Percentiles rank a stretch among this genome's conserved stretches.
Evolutionary conservation across 2,797 vertebrate species (phyloP).

Genomic region (Falco novaeseelandiae): DNA sequence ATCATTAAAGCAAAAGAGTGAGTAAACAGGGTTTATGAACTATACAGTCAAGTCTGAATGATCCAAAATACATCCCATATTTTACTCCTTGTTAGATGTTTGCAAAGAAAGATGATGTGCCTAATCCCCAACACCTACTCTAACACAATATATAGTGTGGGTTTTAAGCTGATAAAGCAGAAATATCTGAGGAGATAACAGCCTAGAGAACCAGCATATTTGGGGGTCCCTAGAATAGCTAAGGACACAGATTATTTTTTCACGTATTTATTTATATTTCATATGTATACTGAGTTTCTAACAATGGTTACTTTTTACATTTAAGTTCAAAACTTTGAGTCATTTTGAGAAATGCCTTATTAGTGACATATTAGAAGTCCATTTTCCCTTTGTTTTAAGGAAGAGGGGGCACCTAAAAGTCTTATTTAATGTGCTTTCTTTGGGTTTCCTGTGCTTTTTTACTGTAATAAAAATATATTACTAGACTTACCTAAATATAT

Average conservation of each 20-base stretch:
- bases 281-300: background rate
- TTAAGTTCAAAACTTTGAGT: background rate
- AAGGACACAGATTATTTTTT: background rate
- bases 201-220: background rate
- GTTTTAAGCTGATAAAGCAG: background rate
- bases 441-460: constrained; percentile 23
- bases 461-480: constrained; percentile 74
- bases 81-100: background rate
- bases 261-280: background rate
- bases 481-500: constrained; percentile 78
- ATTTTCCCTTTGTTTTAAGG: background rate
- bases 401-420: background rate
- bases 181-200: background rate
- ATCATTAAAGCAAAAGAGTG: background rate
- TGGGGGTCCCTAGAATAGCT: background rate
- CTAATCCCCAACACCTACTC: background rate
- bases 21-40: background rate
- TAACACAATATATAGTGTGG: background rate
- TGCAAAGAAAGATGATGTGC: background rate
- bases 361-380: background rate
- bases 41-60: background rate
- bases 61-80: background rate
- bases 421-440: constrained; percentile 44
- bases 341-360: background rate
- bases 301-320: background rate